Evolutionary conservation across 2,113 vertebrate species (phyloP).

Genomic region (Isurus oxyrinchus): DNA sequence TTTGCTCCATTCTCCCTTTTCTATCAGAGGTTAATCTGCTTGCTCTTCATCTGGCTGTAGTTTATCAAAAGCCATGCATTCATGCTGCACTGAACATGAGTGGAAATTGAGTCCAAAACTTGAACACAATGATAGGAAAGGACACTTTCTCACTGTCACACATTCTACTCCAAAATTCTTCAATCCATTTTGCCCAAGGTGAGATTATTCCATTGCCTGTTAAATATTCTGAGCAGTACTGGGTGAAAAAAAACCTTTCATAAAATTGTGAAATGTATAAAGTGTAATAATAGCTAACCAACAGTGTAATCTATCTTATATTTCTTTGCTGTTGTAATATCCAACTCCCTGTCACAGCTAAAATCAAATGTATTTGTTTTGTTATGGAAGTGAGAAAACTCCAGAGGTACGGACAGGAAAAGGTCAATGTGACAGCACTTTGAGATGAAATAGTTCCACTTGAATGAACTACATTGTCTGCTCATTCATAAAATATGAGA

Average conservation of each 20-base stretch:
- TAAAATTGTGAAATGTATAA: neutral
- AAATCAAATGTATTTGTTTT: neutral
- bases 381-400: neutral
- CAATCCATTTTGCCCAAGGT: neutral
- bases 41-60: neutral
- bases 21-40: neutral
- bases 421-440: neutral
- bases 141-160: neutral
- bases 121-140: neutral
- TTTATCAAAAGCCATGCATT: neutral
- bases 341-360: neutral
- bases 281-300: neutral
- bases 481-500: neutral
- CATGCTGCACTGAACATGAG: neutral
- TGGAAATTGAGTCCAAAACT: neutral
- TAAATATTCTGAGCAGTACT: neutral
- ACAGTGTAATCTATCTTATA: neutral
- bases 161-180: neutral
- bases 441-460: neutral
- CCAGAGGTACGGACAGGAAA: neutral
- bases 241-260: neutral
- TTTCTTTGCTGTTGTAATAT: neutral
- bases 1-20: neutral
- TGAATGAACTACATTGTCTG: neutral
- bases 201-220: neutral